Evolutionary conservation across 2,797 vertebrate genomes (phyloP), one percentile per base, ranked within the genome.

Genomic region (Champsocephalus gunnari): DNA sequence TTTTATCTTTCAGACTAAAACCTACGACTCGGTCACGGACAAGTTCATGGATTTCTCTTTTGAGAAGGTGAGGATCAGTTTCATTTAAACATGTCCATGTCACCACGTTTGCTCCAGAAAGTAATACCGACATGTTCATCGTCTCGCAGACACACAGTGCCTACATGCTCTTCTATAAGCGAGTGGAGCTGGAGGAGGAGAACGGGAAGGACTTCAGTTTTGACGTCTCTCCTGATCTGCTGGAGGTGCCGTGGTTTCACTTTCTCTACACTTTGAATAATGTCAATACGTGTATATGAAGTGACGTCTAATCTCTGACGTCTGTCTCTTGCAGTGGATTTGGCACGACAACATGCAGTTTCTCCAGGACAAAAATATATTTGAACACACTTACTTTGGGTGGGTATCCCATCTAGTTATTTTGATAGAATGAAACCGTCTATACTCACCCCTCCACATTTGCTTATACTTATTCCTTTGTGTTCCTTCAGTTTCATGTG

Each of bases 311-410:
- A 17, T 34, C 21, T 2, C 34, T 11, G 48, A 1, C 21, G 5
- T 81, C 4, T 68, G 4, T 90, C 84, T 79, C 44, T 81, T 90
- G 71, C 90, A 99, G 98, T 99, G 98, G 98, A 99, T 99, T 86
- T 99, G 98, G 98, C 98, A 99, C 80, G 98, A 99, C 94, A 99
- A 99, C 90, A 99, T 99, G 98, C 98, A 99, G 94, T 99, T 99
- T 87, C 97, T 99, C 82, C 98, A 99, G 94, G 98, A 99, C 90
- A 99, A 99, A 93, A 99, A 99, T 82, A 99, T 99, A 87, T 99
- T 99, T 92, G 98, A 99, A 62, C 98, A 99, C 93, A 99, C 98
- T 0, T 99, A 99, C 93, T 99, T 99, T 89, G 98, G 98, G 98
- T 99, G 86, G 93, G 97, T 93, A 17, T 66, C 1, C 24, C 24